A percentile compares a stretch with the other conserved stretches of the same genome.
phyloP scores from a whole-genome alignment of 1,140 invertebrate genomes.

The Acromyrmex charruanus region DNA sequence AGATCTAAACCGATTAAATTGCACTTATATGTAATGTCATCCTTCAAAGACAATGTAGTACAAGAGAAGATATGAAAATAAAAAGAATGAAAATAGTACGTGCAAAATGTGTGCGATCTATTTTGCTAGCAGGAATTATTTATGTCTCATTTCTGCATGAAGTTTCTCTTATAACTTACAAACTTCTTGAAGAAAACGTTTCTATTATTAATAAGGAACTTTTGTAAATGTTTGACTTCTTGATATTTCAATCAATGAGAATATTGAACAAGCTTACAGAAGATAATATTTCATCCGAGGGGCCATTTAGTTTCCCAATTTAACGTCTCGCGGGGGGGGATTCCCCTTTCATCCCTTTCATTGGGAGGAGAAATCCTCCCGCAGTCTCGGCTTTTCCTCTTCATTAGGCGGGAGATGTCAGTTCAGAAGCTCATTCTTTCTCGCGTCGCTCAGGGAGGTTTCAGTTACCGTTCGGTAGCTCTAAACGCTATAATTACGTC shows the following conservation, averaged over 20 bases:
- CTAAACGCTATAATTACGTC: constrained; percentile 75
- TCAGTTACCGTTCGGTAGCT: constrained; percentile 75
- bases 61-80: neutral
- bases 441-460: constrained; percentile 52
- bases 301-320: neutral
- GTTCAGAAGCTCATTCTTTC: constrained; percentile 46
- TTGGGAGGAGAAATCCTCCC: neutral
- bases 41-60: neutral
- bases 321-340: neutral
- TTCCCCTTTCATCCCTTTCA: constrained; percentile 14
- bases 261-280: neutral
- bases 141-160: neutral
- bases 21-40: too few species aligned
- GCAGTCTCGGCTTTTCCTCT: constrained; percentile 42
- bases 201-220: neutral
- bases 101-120: neutral
- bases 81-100: neutral
- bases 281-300: neutral
- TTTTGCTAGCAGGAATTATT: constrained; percentile 4
- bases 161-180: neutral
- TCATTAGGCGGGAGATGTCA: constrained; percentile 47
- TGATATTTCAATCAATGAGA: neutral
- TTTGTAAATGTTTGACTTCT: neutral
- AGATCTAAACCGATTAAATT: constrained; percentile 24
- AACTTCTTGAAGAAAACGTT: neutral